A percentile compares a stretch with the other conserved stretches of the same genome.
phyloP scores from a whole-genome alignment of 2,113 vertebrate genomes.

The Passer montanus region DNA sequence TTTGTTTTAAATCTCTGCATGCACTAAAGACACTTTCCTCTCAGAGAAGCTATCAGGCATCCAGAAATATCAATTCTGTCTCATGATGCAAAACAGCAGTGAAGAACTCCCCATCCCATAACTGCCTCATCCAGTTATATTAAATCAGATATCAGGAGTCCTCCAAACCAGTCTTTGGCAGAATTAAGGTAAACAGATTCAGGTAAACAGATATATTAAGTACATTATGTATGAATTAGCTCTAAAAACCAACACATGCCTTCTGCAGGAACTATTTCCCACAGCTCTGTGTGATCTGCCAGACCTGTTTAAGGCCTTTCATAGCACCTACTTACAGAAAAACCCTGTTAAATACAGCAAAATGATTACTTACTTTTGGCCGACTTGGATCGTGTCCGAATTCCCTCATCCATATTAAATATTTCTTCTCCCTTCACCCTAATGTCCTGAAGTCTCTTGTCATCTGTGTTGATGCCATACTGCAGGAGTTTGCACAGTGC shows the following conservation, averaged over 20 bases:
- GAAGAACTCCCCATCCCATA: neutral
- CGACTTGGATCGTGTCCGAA: slow-evolving; percentile 92
- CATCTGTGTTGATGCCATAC: slow-evolving; percentile 92
- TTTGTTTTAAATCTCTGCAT: neutral
- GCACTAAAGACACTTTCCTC: neutral
- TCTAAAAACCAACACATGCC: neutral
- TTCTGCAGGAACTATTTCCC: neutral
- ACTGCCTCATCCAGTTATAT: neutral
- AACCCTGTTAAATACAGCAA: neutral
- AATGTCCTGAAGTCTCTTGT: slow-evolving; percentile 95
- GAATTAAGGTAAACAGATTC: neutral
- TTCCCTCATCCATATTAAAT: slow-evolving; percentile 88
- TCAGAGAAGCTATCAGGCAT: neutral
- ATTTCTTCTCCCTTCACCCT: slow-evolving; percentile 96
- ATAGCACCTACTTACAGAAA: neutral
- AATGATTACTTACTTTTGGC: slow-evolving; percentile 84
- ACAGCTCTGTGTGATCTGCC: neutral
- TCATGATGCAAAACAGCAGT: neutral
- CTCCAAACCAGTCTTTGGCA: neutral
- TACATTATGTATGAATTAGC: neutral
- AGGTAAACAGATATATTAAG: neutral
- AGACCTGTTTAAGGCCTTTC: neutral
- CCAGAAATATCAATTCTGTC: neutral
- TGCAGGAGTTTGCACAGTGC: slow-evolving; percentile 96
- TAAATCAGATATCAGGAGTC: neutral